Conservation (phyloP, 1,140 invertebrate species). For the Cherax quadricarinatus region DNA sequence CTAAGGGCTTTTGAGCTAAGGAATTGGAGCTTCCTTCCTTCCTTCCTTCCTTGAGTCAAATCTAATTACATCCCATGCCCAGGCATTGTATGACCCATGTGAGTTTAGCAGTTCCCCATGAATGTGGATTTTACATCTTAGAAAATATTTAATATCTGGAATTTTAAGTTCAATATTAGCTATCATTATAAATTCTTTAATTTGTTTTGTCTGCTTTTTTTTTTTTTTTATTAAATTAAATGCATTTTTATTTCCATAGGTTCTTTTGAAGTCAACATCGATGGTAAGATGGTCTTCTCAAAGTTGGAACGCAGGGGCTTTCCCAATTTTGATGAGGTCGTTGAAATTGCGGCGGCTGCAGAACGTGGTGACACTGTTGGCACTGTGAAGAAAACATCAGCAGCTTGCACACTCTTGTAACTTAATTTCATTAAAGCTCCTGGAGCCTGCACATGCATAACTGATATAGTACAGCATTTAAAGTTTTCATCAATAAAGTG, state of each 20-base stretch:
- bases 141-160: too few relatives aligned
- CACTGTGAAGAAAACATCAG: conserved; percentile 79
- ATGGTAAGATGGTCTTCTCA: conserved; percentile 82
- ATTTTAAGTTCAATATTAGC: too few relatives aligned
- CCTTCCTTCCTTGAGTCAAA: too few relatives aligned
- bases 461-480: not conserved
- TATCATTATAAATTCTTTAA: too few relatives aligned
- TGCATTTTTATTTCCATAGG: conserved; percentile 76
- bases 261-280: conserved; percentile 83
- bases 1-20: too few relatives aligned
- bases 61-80: too few relatives aligned
- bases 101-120: too few relatives aligned
- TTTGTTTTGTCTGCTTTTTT: not conserved
- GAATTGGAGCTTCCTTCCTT: too few relatives aligned
- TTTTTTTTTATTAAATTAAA: not conserved
- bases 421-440: too few relatives aligned
- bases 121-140: too few relatives aligned
- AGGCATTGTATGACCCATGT: too few relatives aligned
- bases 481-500: not conserved
- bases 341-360: conserved; percentile 79
- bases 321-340: conserved; percentile 81
- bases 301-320: conserved; percentile 83
- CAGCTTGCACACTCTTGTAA: conserved; percentile 40
- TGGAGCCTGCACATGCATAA: too few relatives aligned
- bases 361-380: conserved; percentile 77